Percentiles rank a stretch among this genome's conserved stretches.
Conservation (phyloP, 1,140 invertebrate genomes). For the Halictus rubicundus region DNA sequence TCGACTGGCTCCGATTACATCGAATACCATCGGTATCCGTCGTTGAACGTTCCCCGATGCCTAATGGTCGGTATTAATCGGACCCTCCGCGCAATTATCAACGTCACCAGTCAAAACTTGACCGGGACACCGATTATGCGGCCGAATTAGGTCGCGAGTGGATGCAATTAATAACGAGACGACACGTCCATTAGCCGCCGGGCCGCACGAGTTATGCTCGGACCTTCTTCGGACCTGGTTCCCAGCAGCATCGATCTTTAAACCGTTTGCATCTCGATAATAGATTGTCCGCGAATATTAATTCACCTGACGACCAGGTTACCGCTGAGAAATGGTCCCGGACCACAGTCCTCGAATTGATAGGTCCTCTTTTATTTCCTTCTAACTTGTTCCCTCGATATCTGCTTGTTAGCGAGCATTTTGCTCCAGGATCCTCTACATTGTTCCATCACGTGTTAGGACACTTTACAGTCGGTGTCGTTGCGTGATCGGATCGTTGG, state of each 20-base stretch:
- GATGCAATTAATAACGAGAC: conserved; percentile 63
- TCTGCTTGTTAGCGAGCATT: neutral
- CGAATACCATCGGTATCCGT: conserved; percentile 52
- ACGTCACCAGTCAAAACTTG: conserved; percentile 54
- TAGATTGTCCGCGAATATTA: conserved; percentile 29
- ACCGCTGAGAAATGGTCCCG: neutral
- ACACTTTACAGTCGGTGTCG: too few species aligned
- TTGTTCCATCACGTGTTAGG: too few species aligned
- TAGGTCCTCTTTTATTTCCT: neutral
- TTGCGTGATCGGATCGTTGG: too few species aligned
- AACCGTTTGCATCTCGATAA: conserved; percentile 17
- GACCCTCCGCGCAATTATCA: conserved; percentile 52
- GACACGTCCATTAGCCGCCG: conserved; percentile 59
- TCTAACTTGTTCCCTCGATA: too few species aligned
- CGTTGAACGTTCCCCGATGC: conserved; percentile 41
- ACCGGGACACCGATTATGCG: conserved; percentile 53
- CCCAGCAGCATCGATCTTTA: conserved; percentile 21
- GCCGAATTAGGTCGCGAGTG: conserved; percentile 57
- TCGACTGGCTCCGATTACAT: conserved; percentile 48
- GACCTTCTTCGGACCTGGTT: conserved; percentile 19
- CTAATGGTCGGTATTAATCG: conserved; percentile 67
- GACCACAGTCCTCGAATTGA: neutral
- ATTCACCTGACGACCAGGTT: conserved; percentile 23
- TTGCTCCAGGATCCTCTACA: neutral
- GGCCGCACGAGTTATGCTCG: conserved; percentile 19